Conservation (phyloP, 2,797 vertebrate genomes). For the Scleropages formosus region DNA sequence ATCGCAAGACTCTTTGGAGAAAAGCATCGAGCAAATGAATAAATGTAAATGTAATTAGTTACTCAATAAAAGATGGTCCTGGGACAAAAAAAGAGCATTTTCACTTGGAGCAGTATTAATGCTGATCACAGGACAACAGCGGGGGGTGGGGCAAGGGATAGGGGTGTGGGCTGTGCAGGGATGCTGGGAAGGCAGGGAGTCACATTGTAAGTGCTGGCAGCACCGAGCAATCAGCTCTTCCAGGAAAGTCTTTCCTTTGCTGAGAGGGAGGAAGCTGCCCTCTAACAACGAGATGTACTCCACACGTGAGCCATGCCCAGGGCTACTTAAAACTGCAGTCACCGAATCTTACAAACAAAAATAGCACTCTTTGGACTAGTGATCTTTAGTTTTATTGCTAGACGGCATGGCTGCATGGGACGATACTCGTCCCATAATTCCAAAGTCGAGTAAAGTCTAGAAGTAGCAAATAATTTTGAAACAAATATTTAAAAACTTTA, state of each 20-base stretch:
- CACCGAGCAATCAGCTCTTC: slow-evolving; percentile 50
- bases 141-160: too few relatives aligned
- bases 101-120: neutral
- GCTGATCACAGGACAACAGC: neutral
- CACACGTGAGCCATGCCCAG: slow-evolving; percentile 37
- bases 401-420: too few relatives aligned
- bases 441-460: too few relatives aligned
- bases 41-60: too few relatives aligned
- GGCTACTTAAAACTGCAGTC: slow-evolving; percentile 44
- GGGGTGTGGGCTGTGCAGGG: too few relatives aligned
- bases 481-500: too few relatives aligned
- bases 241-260: slow-evolving; percentile 51
- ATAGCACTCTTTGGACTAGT: neutral
- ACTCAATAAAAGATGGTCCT: neutral
- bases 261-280: slow-evolving; percentile 33
- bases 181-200: neutral
- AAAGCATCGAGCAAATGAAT: too few relatives aligned
- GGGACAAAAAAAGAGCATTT: neutral
- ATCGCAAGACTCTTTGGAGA: too few relatives aligned
- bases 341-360: neutral
- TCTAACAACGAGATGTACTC: slow-evolving; percentile 43
- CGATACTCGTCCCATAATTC: too few relatives aligned
- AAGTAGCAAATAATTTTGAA: too few relatives aligned
- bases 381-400: neutral
- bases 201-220: slow-evolving; percentile 43